Percentiles rank a stretch among this genome's conserved stretches.
Evolutionary conservation across 2,888 invertebrate genomes (phyloP).

Genomic region (Biston betularia): DNA sequence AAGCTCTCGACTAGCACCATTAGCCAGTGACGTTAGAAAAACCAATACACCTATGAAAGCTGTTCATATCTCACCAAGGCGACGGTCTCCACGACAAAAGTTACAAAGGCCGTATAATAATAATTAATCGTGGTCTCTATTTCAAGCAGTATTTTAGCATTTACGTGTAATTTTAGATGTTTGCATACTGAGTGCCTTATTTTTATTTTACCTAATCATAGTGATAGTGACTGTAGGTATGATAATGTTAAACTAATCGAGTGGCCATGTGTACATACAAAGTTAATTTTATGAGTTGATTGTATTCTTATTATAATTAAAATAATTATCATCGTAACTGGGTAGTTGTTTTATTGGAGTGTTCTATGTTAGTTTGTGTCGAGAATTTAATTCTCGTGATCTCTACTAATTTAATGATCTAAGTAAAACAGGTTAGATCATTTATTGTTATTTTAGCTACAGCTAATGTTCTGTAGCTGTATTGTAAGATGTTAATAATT

Average conservation of each 20-base stretch:
- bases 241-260: constrained; percentile 54
- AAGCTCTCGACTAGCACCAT: constrained; percentile 78
- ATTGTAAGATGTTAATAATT: too few species aligned
- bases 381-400: not conserved
- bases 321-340: not conserved
- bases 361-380: not conserved
- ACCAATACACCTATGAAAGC: constrained; percentile 87
- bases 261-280: constrained; percentile 73
- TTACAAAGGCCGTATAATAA: constrained; percentile 51
- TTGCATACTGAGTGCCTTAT: constrained; percentile 43
- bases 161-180: constrained; percentile 18
- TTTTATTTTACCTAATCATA: constrained; percentile 35
- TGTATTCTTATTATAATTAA: constrained; percentile 26
- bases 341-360: constrained; percentile 1
- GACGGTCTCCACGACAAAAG: constrained; percentile 76
- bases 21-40: constrained; percentile 73
- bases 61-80: constrained; percentile 76
- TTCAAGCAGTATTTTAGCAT: constrained; percentile 31
- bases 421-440: too few species aligned
- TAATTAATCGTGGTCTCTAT: constrained; percentile 37
- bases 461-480: too few species aligned
- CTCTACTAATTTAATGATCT: too few species aligned
- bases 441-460: too few species aligned
- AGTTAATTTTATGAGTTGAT: constrained; percentile 42
- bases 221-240: constrained; percentile 46